Conservation (phyloP, 2,888 invertebrate species). For the Melanchra persicariae region DNA sequence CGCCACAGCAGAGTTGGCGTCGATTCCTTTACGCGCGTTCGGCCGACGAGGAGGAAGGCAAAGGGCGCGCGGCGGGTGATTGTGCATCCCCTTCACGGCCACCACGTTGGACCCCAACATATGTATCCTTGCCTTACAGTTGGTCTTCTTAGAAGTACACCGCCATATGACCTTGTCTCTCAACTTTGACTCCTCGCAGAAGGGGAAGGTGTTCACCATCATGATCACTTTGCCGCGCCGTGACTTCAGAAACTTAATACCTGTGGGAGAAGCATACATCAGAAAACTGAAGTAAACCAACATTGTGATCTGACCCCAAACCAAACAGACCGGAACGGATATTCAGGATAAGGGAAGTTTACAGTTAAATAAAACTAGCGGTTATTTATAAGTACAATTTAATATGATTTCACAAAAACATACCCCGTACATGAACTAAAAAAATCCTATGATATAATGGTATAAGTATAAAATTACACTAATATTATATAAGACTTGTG, state of each 20-base stretch:
- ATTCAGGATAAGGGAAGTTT: slow-evolving; percentile 31
- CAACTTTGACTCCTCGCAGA: slow-evolving; percentile 89
- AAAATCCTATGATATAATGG: slow-evolving; percentile 85
- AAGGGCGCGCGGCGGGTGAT: slow-evolving; percentile 86
- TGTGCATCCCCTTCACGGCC: slow-evolving; percentile 89
- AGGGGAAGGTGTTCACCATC: slow-evolving; percentile 90
- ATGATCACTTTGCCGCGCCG: slow-evolving; percentile 89
- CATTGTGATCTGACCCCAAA: slow-evolving; percentile 23
- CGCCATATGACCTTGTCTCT: slow-evolving; percentile 89
- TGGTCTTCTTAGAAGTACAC: slow-evolving; percentile 90
- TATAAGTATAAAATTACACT: slow-evolving; percentile 89
- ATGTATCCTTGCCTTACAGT: slow-evolving; percentile 89
- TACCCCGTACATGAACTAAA: slow-evolving; percentile 89
- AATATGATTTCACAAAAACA: slow-evolving; percentile 90
- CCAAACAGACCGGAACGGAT: slow-evolving; percentile 40
- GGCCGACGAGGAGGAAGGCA: slow-evolving; percentile 75
- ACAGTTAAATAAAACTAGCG: slow-evolving; percentile 84
- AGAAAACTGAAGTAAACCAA: slow-evolving; percentile 68
- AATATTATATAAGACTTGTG: slow-evolving; percentile 82
- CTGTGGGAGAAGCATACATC: slow-evolving; percentile 82
- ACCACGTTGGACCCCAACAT: slow-evolving; percentile 88
- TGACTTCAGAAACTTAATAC: slow-evolving; percentile 89
- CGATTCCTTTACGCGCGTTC: slow-evolving; percentile 70
- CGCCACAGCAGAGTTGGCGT: slow-evolving; percentile 51
- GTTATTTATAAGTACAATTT: slow-evolving; percentile 90